Base-by-base conservation (phyloP, 2,113 vertebrate species). In the Phyllostomus discolor region DNA sequence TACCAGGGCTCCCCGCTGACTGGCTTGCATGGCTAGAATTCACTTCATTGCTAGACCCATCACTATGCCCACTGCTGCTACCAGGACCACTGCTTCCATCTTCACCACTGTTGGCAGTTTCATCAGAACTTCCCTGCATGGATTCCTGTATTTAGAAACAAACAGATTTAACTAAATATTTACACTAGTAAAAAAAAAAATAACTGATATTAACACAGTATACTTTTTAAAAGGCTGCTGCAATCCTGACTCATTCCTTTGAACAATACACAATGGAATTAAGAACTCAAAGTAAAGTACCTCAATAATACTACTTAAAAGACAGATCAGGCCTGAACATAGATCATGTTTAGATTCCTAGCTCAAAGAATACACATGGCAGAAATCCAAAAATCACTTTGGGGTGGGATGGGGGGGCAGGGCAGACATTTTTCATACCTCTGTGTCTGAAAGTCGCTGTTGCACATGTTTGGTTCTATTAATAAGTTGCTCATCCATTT, bases 51-150 rank as follows among this genome's bases (percentile, higher is more conserved):
- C 99, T 99, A 96, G 99, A 99, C 67, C 99, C 99, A 48, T 99
- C 99, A 50, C 99, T 99, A 95, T 98, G 99, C 0, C 99, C 99
- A 62, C 99, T 99, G 98, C 99, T 99, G 97, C 99, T 99, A 43
- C 99, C 99, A 33, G 99, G 99, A n/a, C 99, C 99, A 11, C 99
- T 99, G 97, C 99, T 99, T 97, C 99, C 99, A 94, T 99, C 99
- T 98, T 99, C 99, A n/a, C 99, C 99, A 22, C 99, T 99, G 98
- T 99, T 99, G 20, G 99, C 99, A 48, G 99, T 99, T 98, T 99
- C 99, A 22, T 99, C 99, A 1, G 99, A 99, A 98, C 99, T 99
- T 97, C 99, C 99, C 98, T 99, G 99, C 99, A 99, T 99, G 57
- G 99, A 99, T 97, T 99, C 99, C 99, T 99, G 89, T 16, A 97